Base-by-base conservation (phyloP, 2,888 invertebrate species). In the Diploptera punctata region DNA sequence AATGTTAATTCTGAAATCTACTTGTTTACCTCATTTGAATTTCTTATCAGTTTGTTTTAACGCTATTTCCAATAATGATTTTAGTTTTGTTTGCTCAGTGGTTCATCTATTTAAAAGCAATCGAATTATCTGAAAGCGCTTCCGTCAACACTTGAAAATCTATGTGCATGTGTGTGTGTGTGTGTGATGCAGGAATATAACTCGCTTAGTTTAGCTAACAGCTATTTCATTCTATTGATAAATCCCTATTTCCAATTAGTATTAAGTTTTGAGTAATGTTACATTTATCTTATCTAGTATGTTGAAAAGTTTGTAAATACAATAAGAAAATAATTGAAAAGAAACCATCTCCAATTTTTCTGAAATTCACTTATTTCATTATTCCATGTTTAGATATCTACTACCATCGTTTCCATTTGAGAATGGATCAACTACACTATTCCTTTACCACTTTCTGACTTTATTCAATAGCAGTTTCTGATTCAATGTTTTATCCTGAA, bases 1-100 rank as follows among this genome's bases (percentile, higher is more conserved):
- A 16, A 47, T 18, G 65, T 65, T 65, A 65, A 65, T 57, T 54
- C 29, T 29, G 29, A 29, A 57, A 29, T 65, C 29, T 21, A 65
- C 24, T 65, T 65, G 65, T 65, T 65, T 65, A 65, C 65, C 21
- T 47, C 65, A 65, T 65, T 65, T 47, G 26, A 26, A 47, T 65
- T 44, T 65, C 65, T 65, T 65, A 65, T 65, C 65, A 65, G 47
- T 47, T 24, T 26, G 65, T 65, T 65, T 65, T 29, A 65, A 65
- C 65, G 65, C 18, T 9, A 16, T 65, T 65, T 65, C 65, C 44
- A 44, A 47, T 65, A 65, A 47, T 21, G 29, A 44, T 44, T 47
- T 44, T 43, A 18, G 65, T 47, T 47, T 24, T 26, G 18, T 65
- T 57, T 57, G 57, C n/a, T 29, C 57, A 57, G 57, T 29, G n/a